Percentiles rank a stretch among this genome's conserved stretches.
Evolutionary conservation across 2,888 invertebrate genomes (phyloP).

Genomic region (Drosophila monieri): DNA sequence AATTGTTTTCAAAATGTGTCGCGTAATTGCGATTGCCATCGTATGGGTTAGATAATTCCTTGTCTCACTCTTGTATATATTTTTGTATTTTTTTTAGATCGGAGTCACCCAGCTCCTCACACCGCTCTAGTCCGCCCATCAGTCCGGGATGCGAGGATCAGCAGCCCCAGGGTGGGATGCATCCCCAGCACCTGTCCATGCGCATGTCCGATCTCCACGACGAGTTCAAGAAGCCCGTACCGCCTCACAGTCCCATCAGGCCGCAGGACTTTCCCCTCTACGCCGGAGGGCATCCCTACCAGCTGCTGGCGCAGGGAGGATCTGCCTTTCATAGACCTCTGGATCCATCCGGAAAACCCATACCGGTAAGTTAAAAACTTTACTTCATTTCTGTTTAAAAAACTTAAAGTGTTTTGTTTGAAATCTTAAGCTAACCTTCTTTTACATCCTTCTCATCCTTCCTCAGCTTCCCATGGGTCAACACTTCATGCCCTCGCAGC

Average conservation of each 20-base stretch:
- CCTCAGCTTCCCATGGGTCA: constrained; percentile 84
- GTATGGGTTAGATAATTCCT: constrained; percentile 58
- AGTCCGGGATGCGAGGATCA: constrained; percentile 93
- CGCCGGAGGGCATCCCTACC: constrained; percentile 85
- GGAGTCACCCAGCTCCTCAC: constrained; percentile 85
- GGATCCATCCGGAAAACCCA: constrained; percentile 84
- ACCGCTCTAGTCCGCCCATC: constrained; percentile 92
- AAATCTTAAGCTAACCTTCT: neutral
- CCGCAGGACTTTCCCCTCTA: constrained; percentile 84
- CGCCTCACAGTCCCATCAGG: constrained; percentile 83
- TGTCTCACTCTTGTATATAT: constrained; percentile 23
- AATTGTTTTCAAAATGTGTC: constrained; percentile 64
- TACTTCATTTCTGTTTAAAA: neutral
- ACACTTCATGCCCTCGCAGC: constrained; percentile 84
- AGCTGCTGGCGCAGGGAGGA: constrained; percentile 84
- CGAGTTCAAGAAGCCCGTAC: constrained; percentile 84
- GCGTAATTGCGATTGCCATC: constrained; percentile 52
- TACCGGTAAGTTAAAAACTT: constrained; percentile 78
- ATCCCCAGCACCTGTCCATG: constrained; percentile 83
- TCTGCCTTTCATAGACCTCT: constrained; percentile 86
- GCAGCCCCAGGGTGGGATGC: constrained; percentile 67
- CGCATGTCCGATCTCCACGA: constrained; percentile 84
- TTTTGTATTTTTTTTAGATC: constrained; percentile 69
- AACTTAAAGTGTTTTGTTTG: neutral
- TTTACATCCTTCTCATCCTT: neutral